These are phyloP conservation scores for Cochlearius cochlearius DNA, from an alignment of 2,113 vertebrate species.

Conservation along the genomic window DNA sequence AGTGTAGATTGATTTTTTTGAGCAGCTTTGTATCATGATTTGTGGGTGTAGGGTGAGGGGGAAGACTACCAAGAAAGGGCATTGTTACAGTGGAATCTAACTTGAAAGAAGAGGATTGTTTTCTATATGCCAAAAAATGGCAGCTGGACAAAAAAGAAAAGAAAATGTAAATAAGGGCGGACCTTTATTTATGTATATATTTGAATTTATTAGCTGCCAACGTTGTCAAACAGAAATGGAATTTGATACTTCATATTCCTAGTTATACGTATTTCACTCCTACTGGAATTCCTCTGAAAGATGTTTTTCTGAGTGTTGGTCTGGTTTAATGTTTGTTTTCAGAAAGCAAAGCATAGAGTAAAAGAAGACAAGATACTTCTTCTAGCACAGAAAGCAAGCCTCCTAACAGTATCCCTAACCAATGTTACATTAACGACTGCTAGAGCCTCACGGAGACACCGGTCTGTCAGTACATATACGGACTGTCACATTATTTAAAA, in stretches of 20 bases:
- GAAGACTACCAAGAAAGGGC: constrained; percentile 5
- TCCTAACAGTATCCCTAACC: background rate
- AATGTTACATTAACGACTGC: background rate
- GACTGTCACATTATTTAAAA: background rate
- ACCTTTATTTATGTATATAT: constrained; percentile 26
- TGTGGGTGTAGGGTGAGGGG: constrained; percentile 29
- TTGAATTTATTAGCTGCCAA: constrained; percentile 48
- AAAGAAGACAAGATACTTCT: background rate
- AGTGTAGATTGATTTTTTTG: constrained; percentile 1
- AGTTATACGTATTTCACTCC: constrained; percentile 5
- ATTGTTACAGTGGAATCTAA: constrained; percentile 48
- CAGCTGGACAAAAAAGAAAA: constrained; percentile 30
- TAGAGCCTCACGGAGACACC: background rate
- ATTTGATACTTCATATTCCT: constrained; percentile 22
- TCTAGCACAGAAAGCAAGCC: background rate
- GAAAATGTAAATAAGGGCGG: constrained; percentile 36
- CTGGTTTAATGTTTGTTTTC: background rate
- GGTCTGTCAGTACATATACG: background rate
- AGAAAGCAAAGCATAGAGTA: background rate
- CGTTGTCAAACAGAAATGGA: constrained; percentile 2
- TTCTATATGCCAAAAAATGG: constrained; percentile 35
- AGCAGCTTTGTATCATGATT: background rate
- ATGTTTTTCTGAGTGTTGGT: background rate
- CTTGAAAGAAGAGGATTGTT: constrained; percentile 41
- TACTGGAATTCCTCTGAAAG: constrained; percentile 38